Evolutionary conservation across 2,113 vertebrate species (phyloP), one percentile per base, ranked within the genome.

Genomic region (Phocoena phocoena): DNA sequence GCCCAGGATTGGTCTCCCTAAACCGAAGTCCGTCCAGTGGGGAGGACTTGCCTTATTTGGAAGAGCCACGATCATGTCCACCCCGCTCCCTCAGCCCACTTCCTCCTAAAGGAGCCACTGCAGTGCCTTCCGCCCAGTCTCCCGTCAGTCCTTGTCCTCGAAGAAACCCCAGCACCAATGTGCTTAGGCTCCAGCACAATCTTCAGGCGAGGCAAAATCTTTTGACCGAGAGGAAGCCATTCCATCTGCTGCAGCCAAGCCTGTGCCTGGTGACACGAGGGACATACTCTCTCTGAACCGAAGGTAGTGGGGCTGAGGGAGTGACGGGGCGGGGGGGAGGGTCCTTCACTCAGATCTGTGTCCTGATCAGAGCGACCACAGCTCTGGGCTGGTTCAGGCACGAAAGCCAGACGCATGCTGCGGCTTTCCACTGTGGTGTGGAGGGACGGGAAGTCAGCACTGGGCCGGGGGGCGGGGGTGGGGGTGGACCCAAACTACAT

Each of bases 91-190:
- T 2, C 17, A 7, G 65, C 0, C 28, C 2, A 44, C 11, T 2
- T 26, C 20, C 33, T 18, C 21, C 2, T 11, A 10, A 41, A 26
- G 74, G 4, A 44, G 55, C 73, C 65, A 1, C 31, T 17, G n/a
- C 31, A 0, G 0, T 6, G 12, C 13, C 0, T 70, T 8, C 36
- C 0, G 6, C 31, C n/a, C 44, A 3, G 31, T 4, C 83, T 62
- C 8, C 26, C 0, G 0, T 7, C n/a, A 55, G 58, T 28, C 76
- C 18, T 62, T 4, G 9, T 82, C 73, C 25, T 92, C 62, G 44
- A 11, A 63, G 87, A 65, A 53, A 28, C 53, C 33, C 55, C 10
- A 0, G 63, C 5, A 20, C 62, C 36, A 1, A 4, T 0, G 2
- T 41, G 13, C 28, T 47, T 13, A 3, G 47, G 47, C 47, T 47